A percentile compares a stretch with the other conserved stretches of the same genome.
These are phyloP conservation scores for Epinotia brunnichana DNA, from an alignment of 2,888 invertebrate genomes.

Conservation along the genomic window DNA sequence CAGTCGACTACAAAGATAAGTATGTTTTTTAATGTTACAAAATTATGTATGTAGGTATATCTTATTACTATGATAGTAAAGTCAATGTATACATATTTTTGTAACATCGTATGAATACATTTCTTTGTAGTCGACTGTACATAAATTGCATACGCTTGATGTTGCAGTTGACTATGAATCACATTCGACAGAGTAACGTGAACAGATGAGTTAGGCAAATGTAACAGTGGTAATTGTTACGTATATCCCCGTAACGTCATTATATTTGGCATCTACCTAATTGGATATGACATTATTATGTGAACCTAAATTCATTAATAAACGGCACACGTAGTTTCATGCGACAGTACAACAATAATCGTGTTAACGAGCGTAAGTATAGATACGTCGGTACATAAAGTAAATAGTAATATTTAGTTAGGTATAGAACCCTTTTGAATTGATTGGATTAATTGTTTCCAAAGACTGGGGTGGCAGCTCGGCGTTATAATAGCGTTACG, in stretches of 20 bases:
- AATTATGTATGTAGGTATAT: too few species aligned
- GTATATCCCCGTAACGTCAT: not conserved
- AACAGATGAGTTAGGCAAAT: not conserved
- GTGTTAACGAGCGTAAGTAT: constrained; percentile 37
- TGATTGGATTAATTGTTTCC: constrained; percentile 43
- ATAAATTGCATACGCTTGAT: not conserved
- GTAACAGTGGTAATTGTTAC: constrained; percentile 3
- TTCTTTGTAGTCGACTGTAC: too few species aligned
- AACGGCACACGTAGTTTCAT: constrained; percentile 33
- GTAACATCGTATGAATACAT: too few species aligned
- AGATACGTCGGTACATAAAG: constrained; percentile 13
- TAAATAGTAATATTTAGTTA: constrained; percentile 39
- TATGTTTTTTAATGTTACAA: too few species aligned
- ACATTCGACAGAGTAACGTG: not conserved
- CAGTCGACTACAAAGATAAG: too few species aligned
- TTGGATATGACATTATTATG: constrained; percentile 29
- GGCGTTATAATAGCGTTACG: constrained; percentile 39
- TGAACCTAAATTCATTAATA: constrained; percentile 29
- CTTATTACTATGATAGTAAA: too few species aligned
- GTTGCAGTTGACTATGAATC: not conserved
- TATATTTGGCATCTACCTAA: constrained; percentile 23
- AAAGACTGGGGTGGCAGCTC: constrained; percentile 38
- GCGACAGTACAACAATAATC: constrained; percentile 35
- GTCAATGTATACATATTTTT: too few species aligned
- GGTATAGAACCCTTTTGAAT: constrained; percentile 38